Evolutionary conservation across 2,888 invertebrate genomes (phyloP), one percentile per base, ranked within the genome.

Genomic region (Agrenia bidenticulata): DNA sequence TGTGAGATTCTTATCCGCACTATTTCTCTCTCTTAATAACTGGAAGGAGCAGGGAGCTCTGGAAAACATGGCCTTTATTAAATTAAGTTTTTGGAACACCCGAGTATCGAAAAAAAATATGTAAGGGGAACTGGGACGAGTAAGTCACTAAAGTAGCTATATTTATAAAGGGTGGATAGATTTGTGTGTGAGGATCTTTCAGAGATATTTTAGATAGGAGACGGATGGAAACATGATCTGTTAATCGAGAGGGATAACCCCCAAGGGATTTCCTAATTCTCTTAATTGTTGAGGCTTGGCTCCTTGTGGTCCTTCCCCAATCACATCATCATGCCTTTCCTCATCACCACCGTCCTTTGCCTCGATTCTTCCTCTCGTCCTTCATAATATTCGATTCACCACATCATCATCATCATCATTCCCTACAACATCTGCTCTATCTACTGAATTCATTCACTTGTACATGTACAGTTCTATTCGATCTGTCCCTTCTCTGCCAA

Each of bases 181-280:
- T 57, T 32, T 17, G 15, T 39, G 39, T 39, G 39, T 55, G 26
- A 55, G 55, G 7, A 17, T 21, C 23, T 55, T n/a, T 45, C n/a
- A 11, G 54, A 24, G 61, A 61, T 54, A 23, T 32, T 57, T 45
- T 42, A 66, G 51, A 59, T 65, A 56, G 63, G 54, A 50, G 73
- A 26, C 19, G 56, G 39, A 57, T 57, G 56, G 56, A 69, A 75
- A 75, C 73, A 75, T 73, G 75, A 75, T 75, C 75, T 74, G 69
- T 67, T 75, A 73, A 73, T 73, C 73, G 75, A 70, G 75, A 72
- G 73, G 73, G 73, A 72, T 73, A 75, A 73, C 72, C 72, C 73
- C 73, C 72, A 57, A 17, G 72, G 72, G 72, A 72, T 67, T 73
- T 70, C 63, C 70, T 75, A 73, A 75, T 75, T 75, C 73, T 73